Evolutionary conservation across 2,113 vertebrate genomes (phyloP).

Genomic region (Procavia capensis): DNA sequence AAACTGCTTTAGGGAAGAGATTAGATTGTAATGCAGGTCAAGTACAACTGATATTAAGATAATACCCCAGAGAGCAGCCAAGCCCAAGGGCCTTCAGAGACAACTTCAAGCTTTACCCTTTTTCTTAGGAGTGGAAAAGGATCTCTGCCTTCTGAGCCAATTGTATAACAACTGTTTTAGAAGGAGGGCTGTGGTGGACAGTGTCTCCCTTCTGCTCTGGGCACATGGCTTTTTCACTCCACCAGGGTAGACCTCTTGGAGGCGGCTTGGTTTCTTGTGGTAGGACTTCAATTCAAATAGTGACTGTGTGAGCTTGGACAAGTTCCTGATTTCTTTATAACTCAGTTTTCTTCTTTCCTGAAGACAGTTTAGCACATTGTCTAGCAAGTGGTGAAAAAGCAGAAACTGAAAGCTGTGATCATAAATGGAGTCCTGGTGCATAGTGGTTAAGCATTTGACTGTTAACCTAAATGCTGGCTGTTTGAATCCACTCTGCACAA

Average conservation of each 20-base stretch:
- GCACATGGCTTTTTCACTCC: background rate
- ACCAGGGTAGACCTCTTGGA: background rate
- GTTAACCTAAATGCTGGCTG: no score
- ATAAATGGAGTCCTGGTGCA: background rate
- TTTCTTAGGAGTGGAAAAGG: background rate
- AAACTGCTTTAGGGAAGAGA: conserved; percentile 58
- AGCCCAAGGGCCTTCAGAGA: background rate
- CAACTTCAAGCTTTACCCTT: background rate
- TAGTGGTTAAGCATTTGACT: no score
- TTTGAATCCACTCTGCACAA: no score
- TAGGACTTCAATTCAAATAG: background rate
- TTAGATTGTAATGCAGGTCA: conserved; percentile 60
- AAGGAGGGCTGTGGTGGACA: background rate
- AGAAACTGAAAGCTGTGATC: background rate
- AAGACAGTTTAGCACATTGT: background rate
- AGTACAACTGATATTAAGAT: conserved; percentile 51
- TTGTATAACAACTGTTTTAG: background rate
- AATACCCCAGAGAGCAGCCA: conserved; percentile 12
- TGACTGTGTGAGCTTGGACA: background rate
- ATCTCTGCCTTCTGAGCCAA: background rate
- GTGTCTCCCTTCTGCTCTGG: background rate
- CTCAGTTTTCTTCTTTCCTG: background rate
- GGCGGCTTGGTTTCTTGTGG: background rate
- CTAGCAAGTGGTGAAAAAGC: background rate
- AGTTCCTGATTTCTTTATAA: background rate